phyloP scores from a whole-genome alignment of 2,797 vertebrate genomes.

The Pangasius mekongensis region DNA sequence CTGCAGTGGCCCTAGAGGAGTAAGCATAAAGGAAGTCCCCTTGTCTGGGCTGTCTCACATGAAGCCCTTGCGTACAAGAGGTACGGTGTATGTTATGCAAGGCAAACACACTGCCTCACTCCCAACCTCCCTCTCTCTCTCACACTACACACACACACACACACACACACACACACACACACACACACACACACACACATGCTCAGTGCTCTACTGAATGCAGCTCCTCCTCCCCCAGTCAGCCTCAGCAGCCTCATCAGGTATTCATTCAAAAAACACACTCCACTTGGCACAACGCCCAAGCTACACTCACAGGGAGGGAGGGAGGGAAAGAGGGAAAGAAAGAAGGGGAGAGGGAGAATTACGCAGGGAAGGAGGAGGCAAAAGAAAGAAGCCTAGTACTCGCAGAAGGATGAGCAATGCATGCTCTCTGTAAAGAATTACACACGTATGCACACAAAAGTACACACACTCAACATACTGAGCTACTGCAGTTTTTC shows the following conservation, averaged over 20 bases:
- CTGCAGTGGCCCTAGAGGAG: slow-evolving; percentile 63
- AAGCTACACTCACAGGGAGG: slow-evolving; percentile 73
- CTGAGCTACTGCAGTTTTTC: background rate
- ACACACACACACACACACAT: slow-evolving; percentile 58
- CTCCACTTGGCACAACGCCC: slow-evolving; percentile 80
- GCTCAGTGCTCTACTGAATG: slow-evolving; percentile 82
- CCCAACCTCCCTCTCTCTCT: slow-evolving; percentile 64
- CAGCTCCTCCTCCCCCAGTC: slow-evolving; percentile 75
- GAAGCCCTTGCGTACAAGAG: slow-evolving; percentile 73
- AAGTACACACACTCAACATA: background rate
- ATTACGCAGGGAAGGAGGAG: slow-evolving; percentile 61
- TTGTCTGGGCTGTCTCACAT: slow-evolving; percentile 73
- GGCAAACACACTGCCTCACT: slow-evolving; percentile 79
- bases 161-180: slow-evolving; percentile 52
- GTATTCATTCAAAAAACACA: slow-evolving; percentile 92
- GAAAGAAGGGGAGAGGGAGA: slow-evolving; percentile 58
- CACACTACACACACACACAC: slow-evolving; percentile 6
- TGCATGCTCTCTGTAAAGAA: slow-evolving; percentile 25
- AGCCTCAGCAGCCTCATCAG: slow-evolving; percentile 90
- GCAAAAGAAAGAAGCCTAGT: slow-evolving; percentile 64
- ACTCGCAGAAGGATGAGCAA: slow-evolving; percentile 53
- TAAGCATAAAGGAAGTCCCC: slow-evolving; percentile 73
- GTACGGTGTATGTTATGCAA: slow-evolving; percentile 83
- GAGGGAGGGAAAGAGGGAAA: slow-evolving; percentile 31
- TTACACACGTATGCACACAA: background rate